Conservation (phyloP, 2,113 vertebrate genomes). For the Aptenodytes forsteri region DNA sequence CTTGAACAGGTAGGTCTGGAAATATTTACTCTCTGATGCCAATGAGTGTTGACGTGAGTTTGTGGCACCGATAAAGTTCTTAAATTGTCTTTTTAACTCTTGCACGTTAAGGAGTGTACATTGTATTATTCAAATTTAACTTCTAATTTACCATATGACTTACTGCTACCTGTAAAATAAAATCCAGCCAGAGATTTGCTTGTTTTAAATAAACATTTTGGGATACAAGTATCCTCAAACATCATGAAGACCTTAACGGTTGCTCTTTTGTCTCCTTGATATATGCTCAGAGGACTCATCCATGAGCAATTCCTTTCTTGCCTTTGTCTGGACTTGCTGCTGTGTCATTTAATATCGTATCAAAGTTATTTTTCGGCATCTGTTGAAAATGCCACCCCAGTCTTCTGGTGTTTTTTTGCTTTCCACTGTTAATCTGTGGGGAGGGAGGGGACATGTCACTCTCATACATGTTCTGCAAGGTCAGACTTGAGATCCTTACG, state of each 20-base stretch:
- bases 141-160: neutral
- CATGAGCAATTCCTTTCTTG: neutral
- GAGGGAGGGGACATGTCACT: neutral
- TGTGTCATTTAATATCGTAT: neutral
- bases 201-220: neutral
- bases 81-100: neutral
- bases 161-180: neutral
- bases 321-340: neutral
- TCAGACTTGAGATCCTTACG: neutral
- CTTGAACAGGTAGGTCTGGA: constrained; percentile 87
- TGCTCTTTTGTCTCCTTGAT: neutral
- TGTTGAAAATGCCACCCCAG: neutral
- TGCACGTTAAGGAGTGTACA: neutral
- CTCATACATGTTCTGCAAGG: neutral
- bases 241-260: neutral
- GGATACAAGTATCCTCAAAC: neutral
- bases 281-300: neutral
- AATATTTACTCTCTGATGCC: neutral
- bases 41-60: neutral
- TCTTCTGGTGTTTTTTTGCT: neutral
- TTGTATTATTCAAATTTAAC: neutral
- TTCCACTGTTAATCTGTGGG: neutral
- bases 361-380: neutral
- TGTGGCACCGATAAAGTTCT: neutral
- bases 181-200: neutral